These are phyloP conservation scores for Podabrus alpinus DNA, from an alignment of 2,888 invertebrate genomes.

Conservation along the genomic window DNA sequence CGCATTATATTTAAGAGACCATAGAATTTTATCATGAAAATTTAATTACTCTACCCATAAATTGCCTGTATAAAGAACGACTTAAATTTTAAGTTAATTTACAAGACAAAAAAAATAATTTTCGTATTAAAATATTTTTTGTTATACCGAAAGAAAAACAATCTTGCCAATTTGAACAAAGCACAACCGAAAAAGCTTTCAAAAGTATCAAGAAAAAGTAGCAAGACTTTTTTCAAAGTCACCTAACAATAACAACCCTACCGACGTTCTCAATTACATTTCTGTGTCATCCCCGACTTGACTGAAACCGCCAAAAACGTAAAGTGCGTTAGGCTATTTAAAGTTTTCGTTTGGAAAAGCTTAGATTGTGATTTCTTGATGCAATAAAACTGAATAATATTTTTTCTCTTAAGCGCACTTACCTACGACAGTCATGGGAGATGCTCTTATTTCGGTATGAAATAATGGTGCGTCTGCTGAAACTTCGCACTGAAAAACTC, in stretches of 20 bases:
- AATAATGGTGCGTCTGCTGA: slow-evolving; percentile 73
- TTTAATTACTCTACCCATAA: background rate
- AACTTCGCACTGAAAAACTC: slow-evolving; percentile 74
- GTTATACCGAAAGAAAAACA: background rate
- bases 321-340: slow-evolving; percentile 18
- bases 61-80: background rate
- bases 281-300: slow-evolving; percentile 8
- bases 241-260: slow-evolving; percentile 12
- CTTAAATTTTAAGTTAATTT: background rate
- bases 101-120: background rate
- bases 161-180: background rate
- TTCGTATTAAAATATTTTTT: slow-evolving; percentile 3
- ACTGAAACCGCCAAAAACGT: slow-evolving; percentile 4
- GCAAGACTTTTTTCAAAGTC: slow-evolving; percentile 16
- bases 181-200: slow-evolving; percentile 4
- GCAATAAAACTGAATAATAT: slow-evolving; percentile 20
- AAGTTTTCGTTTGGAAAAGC: slow-evolving; percentile 14
- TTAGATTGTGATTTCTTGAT: slow-evolving; percentile 10
- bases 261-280: slow-evolving; percentile 11
- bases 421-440: slow-evolving; percentile 72
- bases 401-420: slow-evolving; percentile 44
- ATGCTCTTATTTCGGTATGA: slow-evolving; percentile 67
- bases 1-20: background rate
- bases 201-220: slow-evolving; percentile 6
- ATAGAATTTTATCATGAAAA: background rate